Conservation (phyloP, 53 echinoderm and acorn worm species). For the Antedon mediterranea region DNA sequence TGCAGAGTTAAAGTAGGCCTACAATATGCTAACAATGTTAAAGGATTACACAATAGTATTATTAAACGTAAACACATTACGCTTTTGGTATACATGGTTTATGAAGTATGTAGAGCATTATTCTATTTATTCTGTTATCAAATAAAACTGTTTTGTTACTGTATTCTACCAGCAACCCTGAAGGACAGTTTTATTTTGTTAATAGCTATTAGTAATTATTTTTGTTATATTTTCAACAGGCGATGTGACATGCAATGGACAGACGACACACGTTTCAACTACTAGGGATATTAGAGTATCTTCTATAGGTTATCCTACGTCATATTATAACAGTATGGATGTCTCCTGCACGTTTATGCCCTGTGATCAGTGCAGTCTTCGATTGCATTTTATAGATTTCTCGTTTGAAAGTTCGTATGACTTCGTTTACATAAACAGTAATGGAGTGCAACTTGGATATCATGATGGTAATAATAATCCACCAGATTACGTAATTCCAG, state of each 20-base stretch:
- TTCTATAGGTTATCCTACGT: not conserved
- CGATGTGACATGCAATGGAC: not conserved
- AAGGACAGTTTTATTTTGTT: too few species aligned
- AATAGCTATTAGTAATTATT: too few species aligned
- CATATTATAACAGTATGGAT: not conserved
- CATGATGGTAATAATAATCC: not conserved
- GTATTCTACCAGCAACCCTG: too few species aligned
- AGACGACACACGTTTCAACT: not conserved
- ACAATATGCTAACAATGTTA: too few species aligned
- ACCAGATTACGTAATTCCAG: not conserved
- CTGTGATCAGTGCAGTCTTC: not conserved
- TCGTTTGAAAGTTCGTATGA: not conserved
- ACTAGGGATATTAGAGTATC: not conserved
- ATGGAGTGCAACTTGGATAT: not conserved
- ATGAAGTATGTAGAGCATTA: too few species aligned
- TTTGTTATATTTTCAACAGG: not conserved
- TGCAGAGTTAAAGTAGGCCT: too few species aligned
- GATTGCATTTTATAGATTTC: not conserved
- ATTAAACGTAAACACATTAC: too few species aligned
- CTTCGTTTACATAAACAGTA: not conserved
- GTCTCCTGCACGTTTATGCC: not conserved
- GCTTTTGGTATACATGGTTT: too few species aligned
- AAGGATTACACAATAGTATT: too few species aligned
- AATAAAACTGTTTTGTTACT: too few species aligned
- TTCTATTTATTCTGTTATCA: too few species aligned